phyloP scores from a whole-genome alignment of 2,888 invertebrate species.

The Lottia scabra region DNA sequence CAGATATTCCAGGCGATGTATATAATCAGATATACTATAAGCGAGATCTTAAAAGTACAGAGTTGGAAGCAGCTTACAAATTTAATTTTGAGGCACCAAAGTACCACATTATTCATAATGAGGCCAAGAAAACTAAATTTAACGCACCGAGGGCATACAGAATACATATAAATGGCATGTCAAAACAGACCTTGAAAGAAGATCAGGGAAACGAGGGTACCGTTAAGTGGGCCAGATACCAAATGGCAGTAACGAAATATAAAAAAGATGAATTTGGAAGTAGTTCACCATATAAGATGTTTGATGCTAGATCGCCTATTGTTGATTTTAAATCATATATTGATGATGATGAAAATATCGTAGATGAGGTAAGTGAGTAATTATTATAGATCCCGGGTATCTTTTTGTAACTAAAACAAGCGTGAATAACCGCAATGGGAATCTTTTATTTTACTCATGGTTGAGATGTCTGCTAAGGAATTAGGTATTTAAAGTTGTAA shows the following conservation, averaged over 20 bases:
- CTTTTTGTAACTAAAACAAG: too few relatives aligned
- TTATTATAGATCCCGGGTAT: too few relatives aligned
- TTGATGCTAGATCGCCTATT: slow-evolving; percentile 44
- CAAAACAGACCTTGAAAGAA: slow-evolving; percentile 44
- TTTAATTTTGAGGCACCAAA: slow-evolving; percentile 56
- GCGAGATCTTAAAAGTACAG: slow-evolving; percentile 36
- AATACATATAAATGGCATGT: slow-evolving; percentile 44
- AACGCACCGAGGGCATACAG: slow-evolving; percentile 50
- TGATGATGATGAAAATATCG: slow-evolving; percentile 50
- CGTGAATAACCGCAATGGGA: too few relatives aligned
- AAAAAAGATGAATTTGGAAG: slow-evolving; percentile 50
- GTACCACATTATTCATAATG: slow-evolving; percentile 55
- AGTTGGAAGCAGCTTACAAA: slow-evolving; percentile 50
- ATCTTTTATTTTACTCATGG: too few relatives aligned
- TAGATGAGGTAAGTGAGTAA: slow-evolving; percentile 45
- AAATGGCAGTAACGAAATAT: slow-evolving; percentile 52
- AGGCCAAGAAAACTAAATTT: slow-evolving; percentile 33
- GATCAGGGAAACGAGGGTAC: slow-evolving; percentile 43
- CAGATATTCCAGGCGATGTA: slow-evolving; percentile 21
- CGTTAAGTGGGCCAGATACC: slow-evolving; percentile 56
- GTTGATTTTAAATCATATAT: slow-evolving; percentile 49
- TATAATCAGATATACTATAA: slow-evolving; percentile 39
- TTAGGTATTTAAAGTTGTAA: too few relatives aligned
- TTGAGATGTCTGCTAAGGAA: too few relatives aligned
- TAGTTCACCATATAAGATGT: slow-evolving; percentile 49